These are phyloP conservation scores for Camponotus fellah DNA, from an alignment of 2,888 invertebrate genomes.

Conservation along the genomic window DNA sequence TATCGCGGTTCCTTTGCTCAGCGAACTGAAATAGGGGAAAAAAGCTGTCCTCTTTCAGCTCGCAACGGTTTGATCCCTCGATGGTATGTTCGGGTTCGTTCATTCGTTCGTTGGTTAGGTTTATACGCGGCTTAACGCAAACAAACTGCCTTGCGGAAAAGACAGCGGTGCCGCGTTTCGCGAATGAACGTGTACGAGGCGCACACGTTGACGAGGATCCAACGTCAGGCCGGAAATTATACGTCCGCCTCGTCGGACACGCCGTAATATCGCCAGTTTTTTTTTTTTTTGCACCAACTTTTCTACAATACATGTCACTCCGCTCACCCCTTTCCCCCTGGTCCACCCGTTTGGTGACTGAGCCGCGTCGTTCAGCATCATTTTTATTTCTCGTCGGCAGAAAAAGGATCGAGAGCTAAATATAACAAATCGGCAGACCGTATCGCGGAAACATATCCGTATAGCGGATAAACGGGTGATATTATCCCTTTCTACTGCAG, in stretches of 20 bases:
- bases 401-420: conserved; percentile 62
- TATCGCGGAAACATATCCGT: conserved; percentile 35
- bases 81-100: conserved; percentile 16
- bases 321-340: background rate
- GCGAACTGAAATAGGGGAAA: background rate
- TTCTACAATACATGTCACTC: conserved; percentile 39
- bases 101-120: conserved; percentile 29
- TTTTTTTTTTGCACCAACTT: conserved; percentile 46
- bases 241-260: conserved; percentile 66
- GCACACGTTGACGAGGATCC: conserved; percentile 74
- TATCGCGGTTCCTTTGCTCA: background rate
- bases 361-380: background rate
- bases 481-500: conserved; percentile 1
- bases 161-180: conserved; percentile 8
- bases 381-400: conserved; percentile 40
- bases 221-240: conserved; percentile 78
- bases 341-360: background rate
- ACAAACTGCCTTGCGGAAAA: conserved; percentile 72
- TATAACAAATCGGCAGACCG: conserved; percentile 65
- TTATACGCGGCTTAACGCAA: conserved; percentile 63
- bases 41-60: background rate
- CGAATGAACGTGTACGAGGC: conserved; percentile 51
- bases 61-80: conserved; percentile 38
- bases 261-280: conserved; percentile 63
- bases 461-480: conserved; percentile 28